Base-by-base conservation (phyloP, 2,113 vertebrate species). In the Smithornis capensis region DNA sequence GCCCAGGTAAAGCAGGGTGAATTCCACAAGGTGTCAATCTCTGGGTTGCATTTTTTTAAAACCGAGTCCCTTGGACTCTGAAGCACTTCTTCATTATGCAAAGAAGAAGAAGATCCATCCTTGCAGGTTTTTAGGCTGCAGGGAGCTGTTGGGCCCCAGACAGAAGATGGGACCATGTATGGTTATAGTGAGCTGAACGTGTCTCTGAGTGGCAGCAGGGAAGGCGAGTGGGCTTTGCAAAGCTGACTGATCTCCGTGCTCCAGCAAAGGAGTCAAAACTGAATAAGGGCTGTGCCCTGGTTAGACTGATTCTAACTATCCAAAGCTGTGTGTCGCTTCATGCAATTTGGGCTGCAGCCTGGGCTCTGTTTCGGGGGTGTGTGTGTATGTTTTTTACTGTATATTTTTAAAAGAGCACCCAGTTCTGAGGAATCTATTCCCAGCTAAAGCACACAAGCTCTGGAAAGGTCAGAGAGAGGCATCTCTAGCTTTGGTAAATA, bases 401-500 rank as follows among this genome's bases (percentile, higher is more conserved):
- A 60, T 95, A 92, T 91, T 95, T 95, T 96, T 94, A 83, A 94
- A 93, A 95, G 87, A 91, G 94, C 68, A 17, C 92, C 95, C 85
- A 55, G 85, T 89, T 95, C 90, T 96, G 60, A 79, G 84, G 94
- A 65, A 82, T 86, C 88, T 90, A 85, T 88, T 77, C 96, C 92
- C 88, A 88, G 94, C 83, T 97, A 96, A 96, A 96, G 49, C 87
- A 75, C 62, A 63, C 95, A 63, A 91, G 94, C 81, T 90, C 75
- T 68, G 29, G 7, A 94, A 96, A 97, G 95, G 98, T 96, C 97
- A 96, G 83, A 77, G 94, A 90, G 96, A 97, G 95, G 97, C 97
- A 97, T 96, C 96, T 94, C 95, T 95, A 94, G 95, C 96, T 96
- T 97, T 97, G 93, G 73, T 97, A 97, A 98, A 98, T 96, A 98